Conservation (phyloP, 2,888 invertebrate genomes). For the Melieria crassipennis region DNA sequence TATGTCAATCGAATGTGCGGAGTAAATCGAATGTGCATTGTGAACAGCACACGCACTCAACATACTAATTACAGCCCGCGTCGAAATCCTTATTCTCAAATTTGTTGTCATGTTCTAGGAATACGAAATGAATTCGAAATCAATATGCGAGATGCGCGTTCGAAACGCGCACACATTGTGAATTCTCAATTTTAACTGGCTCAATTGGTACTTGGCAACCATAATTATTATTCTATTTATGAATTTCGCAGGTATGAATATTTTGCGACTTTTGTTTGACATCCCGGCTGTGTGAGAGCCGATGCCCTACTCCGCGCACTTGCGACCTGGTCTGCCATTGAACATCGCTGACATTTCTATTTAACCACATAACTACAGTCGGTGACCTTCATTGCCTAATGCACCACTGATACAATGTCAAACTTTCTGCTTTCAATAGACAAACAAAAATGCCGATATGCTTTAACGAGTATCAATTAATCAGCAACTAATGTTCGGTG, state of each 20-base stretch:
- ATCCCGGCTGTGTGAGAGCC: no score
- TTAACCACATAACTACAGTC: no score
- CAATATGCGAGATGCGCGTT: conserved; percentile 25
- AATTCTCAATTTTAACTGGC: conserved; percentile 26
- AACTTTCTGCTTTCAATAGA: no score
- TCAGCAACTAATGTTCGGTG: no score
- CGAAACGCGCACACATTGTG: conserved; percentile 24
- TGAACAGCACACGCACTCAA: conserved; percentile 9
- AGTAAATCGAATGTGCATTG: not conserved
- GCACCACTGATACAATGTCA: no score
- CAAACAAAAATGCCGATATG: no score
- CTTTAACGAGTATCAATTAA: no score
- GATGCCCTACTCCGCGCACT: no score
- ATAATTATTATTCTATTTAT: not conserved
- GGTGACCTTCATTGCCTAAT: no score
- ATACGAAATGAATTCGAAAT: not conserved
- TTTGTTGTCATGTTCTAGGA: no score
- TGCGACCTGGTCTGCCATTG: no score
- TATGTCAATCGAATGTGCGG: not conserved
- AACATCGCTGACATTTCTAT: no score
- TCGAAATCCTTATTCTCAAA: not conserved
- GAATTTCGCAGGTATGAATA: not conserved
- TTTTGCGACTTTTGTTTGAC: not conserved
- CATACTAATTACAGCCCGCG: conserved; percentile 7
- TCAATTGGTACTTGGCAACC: conserved; percentile 12